Base-by-base conservation (phyloP, 2,797 vertebrate species). In the Molossus molossus region DNA sequence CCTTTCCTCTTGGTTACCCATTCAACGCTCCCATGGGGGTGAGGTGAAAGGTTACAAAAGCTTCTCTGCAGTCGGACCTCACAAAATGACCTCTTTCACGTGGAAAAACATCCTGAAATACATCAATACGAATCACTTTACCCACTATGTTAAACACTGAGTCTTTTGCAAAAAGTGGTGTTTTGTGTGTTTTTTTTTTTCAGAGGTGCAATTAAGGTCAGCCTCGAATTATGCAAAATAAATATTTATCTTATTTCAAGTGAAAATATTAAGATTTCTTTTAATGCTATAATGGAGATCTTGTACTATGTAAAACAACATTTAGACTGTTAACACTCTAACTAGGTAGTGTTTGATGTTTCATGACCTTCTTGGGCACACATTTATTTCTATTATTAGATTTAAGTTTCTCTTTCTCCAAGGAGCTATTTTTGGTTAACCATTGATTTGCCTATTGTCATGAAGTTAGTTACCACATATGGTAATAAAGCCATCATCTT, bases 141-240 rank as follows among this genome's bases (percentile, higher is more conserved):
- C 76, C 57, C 29, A 73, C 50, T 50, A 60, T 18, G 6, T 72
- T 73, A 70, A 90, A 70, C 40, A 62, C 77, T 23, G 64, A 82
- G 64, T 89, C 84, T 80, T 92, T 57, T 57, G 23, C 17, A 48
- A 90, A 73, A 75, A 37, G 0, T 81, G 37, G 1, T 82, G 40
- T 91, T 93, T 45, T 45, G 40, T 45, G 40, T 45, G 40, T 40
- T 40, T 45, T 45, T 85, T 69, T 81, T 94, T 93, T 93, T 64
- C 77, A 95, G 58, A 91, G 18, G 27, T 77, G 0, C 4, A 48
- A 65, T 75, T 55, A 90, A 75, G 50, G 70, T 95, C 69, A 91
- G 75, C 27, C 67, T 95, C 88, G 87, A 87, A 94, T 93, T 89
- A 76, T 50, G 48, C 50, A 94, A 84, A 97, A 86, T 14, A 85